Conservation (phyloP, 2,888 invertebrate genomes). For the Drosophila falleni region DNA sequence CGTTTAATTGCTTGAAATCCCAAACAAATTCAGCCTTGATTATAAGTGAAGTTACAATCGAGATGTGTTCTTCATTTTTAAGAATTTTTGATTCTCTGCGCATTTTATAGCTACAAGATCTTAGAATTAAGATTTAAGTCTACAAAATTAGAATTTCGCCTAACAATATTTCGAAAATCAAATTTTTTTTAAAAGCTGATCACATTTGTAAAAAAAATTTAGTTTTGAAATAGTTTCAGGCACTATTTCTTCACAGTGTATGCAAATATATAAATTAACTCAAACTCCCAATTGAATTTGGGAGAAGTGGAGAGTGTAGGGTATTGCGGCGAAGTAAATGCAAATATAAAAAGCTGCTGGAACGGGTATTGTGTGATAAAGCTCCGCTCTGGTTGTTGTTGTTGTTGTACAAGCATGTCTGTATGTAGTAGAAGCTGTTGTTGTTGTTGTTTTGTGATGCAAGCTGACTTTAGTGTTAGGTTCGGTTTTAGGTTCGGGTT, state of each 20-base stretch:
- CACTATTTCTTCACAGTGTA: not conserved
- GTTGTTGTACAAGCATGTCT: slow-evolving; percentile 16
- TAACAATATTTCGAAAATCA: too few species aligned
- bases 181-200: not conserved
- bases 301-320: not conserved
- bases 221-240: not conserved
- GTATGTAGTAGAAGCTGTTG: not conserved
- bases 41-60: too few species aligned
- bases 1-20: too few species aligned
- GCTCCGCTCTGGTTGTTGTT: slow-evolving; percentile 31
- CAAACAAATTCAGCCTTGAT: too few species aligned
- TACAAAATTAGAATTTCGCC: too few species aligned
- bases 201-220: not conserved
- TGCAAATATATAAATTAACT: not conserved
- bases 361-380: slow-evolving; percentile 33
- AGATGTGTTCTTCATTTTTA: too few species aligned
- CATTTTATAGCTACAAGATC: too few species aligned
- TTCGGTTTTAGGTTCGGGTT: slow-evolving; percentile 8
- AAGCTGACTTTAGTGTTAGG: slow-evolving; percentile 45
- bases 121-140: too few species aligned
- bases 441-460: slow-evolving; percentile 48
- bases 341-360: slow-evolving; percentile 22
- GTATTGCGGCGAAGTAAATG: slow-evolving; percentile 6
- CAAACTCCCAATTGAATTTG: slow-evolving; percentile 20
- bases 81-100: too few species aligned